Percentiles rank a stretch among this genome's conserved stretches.
Evolutionary conservation across 2,797 vertebrate genomes (phyloP).

Genomic region (Phataginus tricuspis): DNA sequence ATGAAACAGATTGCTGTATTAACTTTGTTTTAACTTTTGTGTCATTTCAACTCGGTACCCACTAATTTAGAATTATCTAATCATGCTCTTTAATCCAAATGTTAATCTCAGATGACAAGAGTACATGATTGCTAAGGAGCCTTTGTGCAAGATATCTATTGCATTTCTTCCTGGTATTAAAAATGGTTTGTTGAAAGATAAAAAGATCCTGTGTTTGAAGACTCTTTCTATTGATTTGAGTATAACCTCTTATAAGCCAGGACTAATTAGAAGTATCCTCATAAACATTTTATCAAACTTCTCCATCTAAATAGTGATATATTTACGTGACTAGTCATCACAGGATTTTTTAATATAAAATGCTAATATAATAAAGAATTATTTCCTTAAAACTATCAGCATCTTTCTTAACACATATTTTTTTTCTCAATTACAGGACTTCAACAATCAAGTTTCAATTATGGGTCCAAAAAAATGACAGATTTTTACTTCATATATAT

Average conservation of each 20-base stretch:
- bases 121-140: conserved; percentile 61
- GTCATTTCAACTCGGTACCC: conserved; percentile 65
- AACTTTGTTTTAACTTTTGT: conserved; percentile 63
- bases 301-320: conserved; percentile 72
- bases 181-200: conserved; percentile 77
- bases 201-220: conserved; percentile 81
- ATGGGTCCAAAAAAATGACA: not conserved
- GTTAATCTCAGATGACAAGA: conserved; percentile 82
- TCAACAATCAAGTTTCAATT: not conserved
- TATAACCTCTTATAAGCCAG: conserved; percentile 78
- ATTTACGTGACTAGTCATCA: conserved; percentile 45
- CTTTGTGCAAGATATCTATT: conserved; percentile 77
- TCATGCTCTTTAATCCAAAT: conserved; percentile 82
- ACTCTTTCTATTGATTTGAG: conserved; percentile 81
- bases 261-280: conserved; percentile 78
- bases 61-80: conserved; percentile 69
- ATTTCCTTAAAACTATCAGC: conserved; percentile 15
- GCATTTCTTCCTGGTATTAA: conserved; percentile 80
- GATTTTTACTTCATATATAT: not conserved
- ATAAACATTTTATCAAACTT: conserved; percentile 71
- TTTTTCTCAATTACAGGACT: not conserved
- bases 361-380: not conserved
- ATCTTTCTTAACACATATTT: not conserved
- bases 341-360: conserved; percentile 49
- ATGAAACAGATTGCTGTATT: conserved; percentile 55